Evolutionary conservation across 2,113 vertebrate species (phyloP).

Genomic region (Hoplias malabaricus): DNA sequence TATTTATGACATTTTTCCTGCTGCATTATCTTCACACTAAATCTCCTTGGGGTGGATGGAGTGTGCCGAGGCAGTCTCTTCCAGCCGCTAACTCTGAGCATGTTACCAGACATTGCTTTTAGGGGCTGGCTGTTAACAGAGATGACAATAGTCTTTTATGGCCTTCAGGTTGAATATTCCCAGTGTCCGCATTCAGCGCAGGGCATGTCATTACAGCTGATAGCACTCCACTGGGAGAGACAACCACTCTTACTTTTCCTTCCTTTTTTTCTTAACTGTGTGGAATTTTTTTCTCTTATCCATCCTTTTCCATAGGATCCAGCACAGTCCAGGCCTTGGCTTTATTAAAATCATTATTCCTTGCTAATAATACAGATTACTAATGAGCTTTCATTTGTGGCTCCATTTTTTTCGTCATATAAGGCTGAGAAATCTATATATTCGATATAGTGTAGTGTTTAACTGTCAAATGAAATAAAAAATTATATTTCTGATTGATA

Average conservation of each 20-base stretch:
- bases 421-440: no score
- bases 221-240: conserved; percentile 68
- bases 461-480: no score
- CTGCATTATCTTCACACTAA: conserved; percentile 78
- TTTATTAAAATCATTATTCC: no score
- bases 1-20: conserved; percentile 76
- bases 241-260: conserved; percentile 54
- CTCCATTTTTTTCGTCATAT: no score
- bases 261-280: conserved; percentile 39
- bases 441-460: no score
- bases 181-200: conserved; percentile 58
- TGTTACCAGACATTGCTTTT: conserved; percentile 79
- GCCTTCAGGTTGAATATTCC: conserved; percentile 77
- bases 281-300: neutral
- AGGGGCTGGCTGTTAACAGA: conserved; percentile 71
- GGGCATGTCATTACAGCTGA: conserved; percentile 74
- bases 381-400: no score
- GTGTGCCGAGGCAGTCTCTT: conserved; percentile 67
- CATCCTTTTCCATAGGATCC: conserved; percentile 28
- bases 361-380: no score
- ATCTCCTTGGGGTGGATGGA: conserved; percentile 73
- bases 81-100: conserved; percentile 67
- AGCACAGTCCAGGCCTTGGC: no score
- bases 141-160: conserved; percentile 75
- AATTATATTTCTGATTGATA: no score